These are phyloP conservation scores for Pygoscelis adeliae DNA, from an alignment of 2,113 vertebrate genomes.

Conservation along the genomic window DNA sequence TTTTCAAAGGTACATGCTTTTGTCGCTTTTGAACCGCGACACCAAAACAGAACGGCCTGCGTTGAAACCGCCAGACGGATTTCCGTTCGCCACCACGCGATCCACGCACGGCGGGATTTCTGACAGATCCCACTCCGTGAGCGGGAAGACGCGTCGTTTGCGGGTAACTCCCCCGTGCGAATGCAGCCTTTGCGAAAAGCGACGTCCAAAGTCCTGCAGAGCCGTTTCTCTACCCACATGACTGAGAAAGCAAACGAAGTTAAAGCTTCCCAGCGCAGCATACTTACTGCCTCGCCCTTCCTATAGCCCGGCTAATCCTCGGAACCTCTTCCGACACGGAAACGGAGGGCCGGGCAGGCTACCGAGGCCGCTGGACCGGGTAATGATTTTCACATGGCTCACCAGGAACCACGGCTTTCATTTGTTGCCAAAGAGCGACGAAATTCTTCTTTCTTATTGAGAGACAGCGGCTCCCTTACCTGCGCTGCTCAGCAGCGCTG, in stretches of 20 bases:
- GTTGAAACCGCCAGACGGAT: not conserved
- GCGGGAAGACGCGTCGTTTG: not conserved
- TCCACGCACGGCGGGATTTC: not conserved
- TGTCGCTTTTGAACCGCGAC: accelerated
- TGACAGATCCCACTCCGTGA: not conserved
- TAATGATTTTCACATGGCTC: not conserved
- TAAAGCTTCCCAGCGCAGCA: not conserved
- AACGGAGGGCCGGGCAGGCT: not conserved
- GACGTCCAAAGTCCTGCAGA: not conserved
- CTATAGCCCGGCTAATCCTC: not conserved
- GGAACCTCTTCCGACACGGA: not conserved
- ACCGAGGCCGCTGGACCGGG: not conserved
- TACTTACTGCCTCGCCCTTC: not conserved
- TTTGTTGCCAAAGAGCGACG: not conserved
- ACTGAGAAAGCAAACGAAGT: not conserved
- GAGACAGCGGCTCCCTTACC: not conserved
- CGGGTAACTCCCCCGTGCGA: not conserved
- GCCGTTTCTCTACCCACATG: accelerated
- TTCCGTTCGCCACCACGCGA: not conserved
- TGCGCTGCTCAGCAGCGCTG: not conserved
- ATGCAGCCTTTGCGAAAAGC: not conserved
- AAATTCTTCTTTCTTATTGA: not conserved
- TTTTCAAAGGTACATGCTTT: not conserved
- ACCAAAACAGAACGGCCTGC: not conserved
- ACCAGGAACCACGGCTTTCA: not conserved